Evolutionary conservation across 37 sponge, comb jelly and placozoan species (phyloP).

Genomic region (Oopsacas minuta): DNA sequence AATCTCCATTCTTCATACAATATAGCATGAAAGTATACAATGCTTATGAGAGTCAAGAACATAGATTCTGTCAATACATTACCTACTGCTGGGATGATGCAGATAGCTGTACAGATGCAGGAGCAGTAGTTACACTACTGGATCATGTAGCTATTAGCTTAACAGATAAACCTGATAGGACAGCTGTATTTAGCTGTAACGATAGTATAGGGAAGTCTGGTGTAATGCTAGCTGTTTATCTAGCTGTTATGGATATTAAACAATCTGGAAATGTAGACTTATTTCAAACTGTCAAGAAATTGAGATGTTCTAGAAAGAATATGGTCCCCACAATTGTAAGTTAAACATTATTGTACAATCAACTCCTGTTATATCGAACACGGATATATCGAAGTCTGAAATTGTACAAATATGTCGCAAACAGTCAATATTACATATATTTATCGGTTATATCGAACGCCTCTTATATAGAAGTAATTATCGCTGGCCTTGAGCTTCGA

Average conservation of each 20-base stretch:
- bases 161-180: background rate
- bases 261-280: background rate
- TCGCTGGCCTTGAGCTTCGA: no score
- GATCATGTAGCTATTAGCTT: background rate
- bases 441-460: no score
- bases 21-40: background rate
- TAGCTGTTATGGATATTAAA: background rate
- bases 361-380: no score
- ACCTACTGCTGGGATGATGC: background rate
- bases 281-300: background rate
- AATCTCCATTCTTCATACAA: background rate
- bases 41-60: background rate
- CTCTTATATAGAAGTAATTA: no score
- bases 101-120: background rate
- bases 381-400: no score
- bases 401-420: no score
- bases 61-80: background rate
- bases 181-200: background rate
- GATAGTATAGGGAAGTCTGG: conserved; percentile 15
- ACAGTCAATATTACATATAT: no score
- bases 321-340: background rate
- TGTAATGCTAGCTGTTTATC: background rate
- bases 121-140: background rate
- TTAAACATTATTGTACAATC: no score
- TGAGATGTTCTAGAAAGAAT: background rate